Evolutionary conservation across 64 coral and sea anemone genomes (phyloP).

Genomic region (Dendrophyllia cribrosa): DNA sequence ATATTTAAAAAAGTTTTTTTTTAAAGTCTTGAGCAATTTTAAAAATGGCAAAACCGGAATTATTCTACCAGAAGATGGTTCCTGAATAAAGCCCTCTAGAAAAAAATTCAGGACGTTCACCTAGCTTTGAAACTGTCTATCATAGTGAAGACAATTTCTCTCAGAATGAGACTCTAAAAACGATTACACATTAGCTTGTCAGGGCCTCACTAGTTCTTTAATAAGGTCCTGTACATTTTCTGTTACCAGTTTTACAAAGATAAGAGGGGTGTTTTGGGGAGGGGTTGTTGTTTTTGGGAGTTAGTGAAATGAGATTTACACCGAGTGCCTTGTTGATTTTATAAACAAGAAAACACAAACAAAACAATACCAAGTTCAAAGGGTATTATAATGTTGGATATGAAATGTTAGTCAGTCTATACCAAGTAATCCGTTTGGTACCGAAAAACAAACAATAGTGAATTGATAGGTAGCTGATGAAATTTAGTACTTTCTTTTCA

Average conservation of each 20-base stretch:
- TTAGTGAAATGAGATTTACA: background rate
- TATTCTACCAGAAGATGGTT: background rate
- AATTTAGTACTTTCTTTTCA: too few relatives aligned
- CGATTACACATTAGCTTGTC: too few relatives aligned
- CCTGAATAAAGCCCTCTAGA: background rate
- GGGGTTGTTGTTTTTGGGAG: too few relatives aligned
- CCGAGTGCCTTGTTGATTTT: background rate
- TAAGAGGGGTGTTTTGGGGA: background rate
- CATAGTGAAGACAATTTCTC: too few relatives aligned
- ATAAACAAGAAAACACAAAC: background rate
- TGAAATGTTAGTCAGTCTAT: background rate
- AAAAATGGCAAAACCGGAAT: background rate
- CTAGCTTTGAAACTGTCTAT: too few relatives aligned
- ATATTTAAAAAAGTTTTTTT: background rate
- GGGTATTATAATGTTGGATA: background rate
- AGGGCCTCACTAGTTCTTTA: too few relatives aligned
- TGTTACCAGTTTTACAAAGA: background rate
- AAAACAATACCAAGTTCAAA: background rate
- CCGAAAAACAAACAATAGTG: background rate
- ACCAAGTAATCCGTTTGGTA: background rate
- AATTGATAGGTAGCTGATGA: background rate
- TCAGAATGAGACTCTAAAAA: too few relatives aligned
- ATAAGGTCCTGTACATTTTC: too few relatives aligned
- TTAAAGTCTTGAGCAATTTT: background rate
- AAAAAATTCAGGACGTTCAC: too few relatives aligned